Percentiles rank a stretch among this genome's conserved stretches.
Conservation (phyloP, 1,140 invertebrate genomes). For the Drosophila rhopaloa region DNA sequence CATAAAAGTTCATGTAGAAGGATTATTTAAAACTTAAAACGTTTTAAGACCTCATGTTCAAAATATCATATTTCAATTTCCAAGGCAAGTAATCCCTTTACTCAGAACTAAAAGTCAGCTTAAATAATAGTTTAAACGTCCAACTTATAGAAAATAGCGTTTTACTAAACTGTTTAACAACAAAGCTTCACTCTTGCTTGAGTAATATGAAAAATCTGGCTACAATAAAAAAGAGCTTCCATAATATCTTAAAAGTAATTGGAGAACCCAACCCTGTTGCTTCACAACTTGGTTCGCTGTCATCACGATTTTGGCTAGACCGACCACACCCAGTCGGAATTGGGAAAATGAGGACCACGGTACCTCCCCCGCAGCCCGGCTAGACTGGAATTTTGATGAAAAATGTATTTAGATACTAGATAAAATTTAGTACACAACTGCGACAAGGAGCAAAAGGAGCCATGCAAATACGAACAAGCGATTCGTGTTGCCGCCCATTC, state of each 20-base stretch:
- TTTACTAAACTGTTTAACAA: too few species aligned
- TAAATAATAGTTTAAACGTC: too few species aligned
- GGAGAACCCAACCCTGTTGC: conserved; percentile 7
- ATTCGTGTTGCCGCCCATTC: conserved; percentile 14
- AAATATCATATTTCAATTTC: background rate
- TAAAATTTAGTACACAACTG: conserved; percentile 31
- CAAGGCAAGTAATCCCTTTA: too few species aligned
- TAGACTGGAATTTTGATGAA: conserved; percentile 57
- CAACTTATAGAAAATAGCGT: too few species aligned
- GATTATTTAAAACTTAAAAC: too few species aligned
- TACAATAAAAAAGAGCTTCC: background rate
- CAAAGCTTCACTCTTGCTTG: background rate
- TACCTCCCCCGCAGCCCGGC: background rate
- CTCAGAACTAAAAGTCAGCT: too few species aligned
- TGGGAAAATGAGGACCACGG: background rate
- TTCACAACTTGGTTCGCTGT: conserved; percentile 1
- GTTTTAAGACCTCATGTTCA: background rate
- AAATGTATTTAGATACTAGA: conserved; percentile 64
- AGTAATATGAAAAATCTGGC: background rate
- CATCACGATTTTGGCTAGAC: conserved; percentile 26
- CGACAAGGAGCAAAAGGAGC: conserved; percentile 1
- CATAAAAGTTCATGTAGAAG: too few species aligned
- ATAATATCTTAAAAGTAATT: background rate
- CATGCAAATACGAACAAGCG: conserved; percentile 7
- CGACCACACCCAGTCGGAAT: conserved; percentile 14